phyloP scores from a whole-genome alignment of 2,797 vertebrate species.

The Clamator glandarius region DNA sequence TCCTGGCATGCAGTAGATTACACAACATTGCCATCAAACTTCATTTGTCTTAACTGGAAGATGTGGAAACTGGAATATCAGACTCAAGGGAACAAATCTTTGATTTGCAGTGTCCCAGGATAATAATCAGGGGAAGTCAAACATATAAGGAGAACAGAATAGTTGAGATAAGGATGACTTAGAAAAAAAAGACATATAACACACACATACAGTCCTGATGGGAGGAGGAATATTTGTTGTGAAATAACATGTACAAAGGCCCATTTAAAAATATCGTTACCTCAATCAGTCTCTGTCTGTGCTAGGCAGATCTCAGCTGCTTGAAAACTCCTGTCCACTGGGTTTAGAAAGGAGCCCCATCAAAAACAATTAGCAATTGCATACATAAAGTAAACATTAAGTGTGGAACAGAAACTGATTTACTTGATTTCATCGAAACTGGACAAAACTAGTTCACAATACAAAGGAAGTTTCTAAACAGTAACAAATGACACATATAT shows the following conservation, averaged over 20 bases:
- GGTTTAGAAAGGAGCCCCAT: background rate
- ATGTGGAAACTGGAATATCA: conserved; percentile 74
- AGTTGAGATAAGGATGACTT: conserved; percentile 62
- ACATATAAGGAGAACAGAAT: conserved; percentile 15
- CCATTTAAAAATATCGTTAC: background rate
- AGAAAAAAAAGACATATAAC: conserved; percentile 44
- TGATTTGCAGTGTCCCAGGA: conserved; percentile 62
- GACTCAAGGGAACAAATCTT: conserved; percentile 61
- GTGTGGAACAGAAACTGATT: background rate
- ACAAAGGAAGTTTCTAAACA: background rate
- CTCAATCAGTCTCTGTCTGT: background rate
- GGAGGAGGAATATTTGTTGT: background rate
- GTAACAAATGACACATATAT: background rate
- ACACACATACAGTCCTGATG: background rate
- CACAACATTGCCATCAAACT: conserved; percentile 66
- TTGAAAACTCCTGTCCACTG: background rate
- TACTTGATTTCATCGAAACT: background rate
- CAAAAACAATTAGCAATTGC: background rate
- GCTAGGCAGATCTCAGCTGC: background rate
- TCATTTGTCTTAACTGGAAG: conserved; percentile 72
- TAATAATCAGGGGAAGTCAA: conserved; percentile 52
- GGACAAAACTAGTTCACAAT: background rate
- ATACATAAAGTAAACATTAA: background rate
- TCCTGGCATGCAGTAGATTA: conserved; percentile 77
- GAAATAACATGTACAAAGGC: background rate